A percentile compares a stretch with the other conserved stretches of the same genome.
Conservation (phyloP, 1,140 invertebrate genomes). For the Ganaspis sp. region DNA sequence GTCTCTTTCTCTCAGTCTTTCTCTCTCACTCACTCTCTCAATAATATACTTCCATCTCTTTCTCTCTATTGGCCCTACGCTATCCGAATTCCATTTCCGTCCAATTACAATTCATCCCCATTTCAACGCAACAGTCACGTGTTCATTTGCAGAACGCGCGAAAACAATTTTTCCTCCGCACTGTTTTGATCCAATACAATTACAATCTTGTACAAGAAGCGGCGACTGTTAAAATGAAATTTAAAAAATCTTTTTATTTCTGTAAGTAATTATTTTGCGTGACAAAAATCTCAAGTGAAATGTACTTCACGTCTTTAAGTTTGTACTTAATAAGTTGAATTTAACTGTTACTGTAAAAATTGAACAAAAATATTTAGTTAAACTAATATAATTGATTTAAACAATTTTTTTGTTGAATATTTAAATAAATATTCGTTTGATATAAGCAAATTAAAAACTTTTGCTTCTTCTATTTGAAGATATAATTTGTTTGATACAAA, state of each 20-base stretch:
- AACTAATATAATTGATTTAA: too few species aligned
- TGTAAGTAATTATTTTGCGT: too few species aligned
- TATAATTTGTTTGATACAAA: too few species aligned
- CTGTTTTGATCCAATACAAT: slow-evolving; percentile 24
- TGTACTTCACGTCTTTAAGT: too few species aligned
- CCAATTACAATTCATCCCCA: slow-evolving; percentile 71
- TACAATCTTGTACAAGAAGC: neutral
- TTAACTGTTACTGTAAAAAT: too few species aligned
- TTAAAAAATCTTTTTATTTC: neutral
- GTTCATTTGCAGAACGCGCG: slow-evolving; percentile 56
- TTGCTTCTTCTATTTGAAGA: too few species aligned
- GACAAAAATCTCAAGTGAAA: too few species aligned
- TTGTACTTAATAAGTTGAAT: too few species aligned
- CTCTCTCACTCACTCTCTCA: slow-evolving; percentile 48
- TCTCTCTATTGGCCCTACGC: slow-evolving; percentile 48
- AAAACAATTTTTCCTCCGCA: slow-evolving; percentile 54
- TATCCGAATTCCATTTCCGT: slow-evolving; percentile 71
- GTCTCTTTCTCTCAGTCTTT: slow-evolving; percentile 32
- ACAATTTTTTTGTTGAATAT: too few species aligned
- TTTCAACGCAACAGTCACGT: slow-evolving; percentile 64
- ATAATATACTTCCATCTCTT: slow-evolving; percentile 25
- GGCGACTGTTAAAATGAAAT: neutral
- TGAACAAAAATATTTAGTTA: too few species aligned
- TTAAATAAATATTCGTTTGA: too few species aligned
- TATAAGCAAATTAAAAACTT: too few species aligned